Percentiles rank a stretch among this genome's conserved stretches.
Conservation (phyloP, 1,140 invertebrate species). For the Saccostrea cuccullata region DNA sequence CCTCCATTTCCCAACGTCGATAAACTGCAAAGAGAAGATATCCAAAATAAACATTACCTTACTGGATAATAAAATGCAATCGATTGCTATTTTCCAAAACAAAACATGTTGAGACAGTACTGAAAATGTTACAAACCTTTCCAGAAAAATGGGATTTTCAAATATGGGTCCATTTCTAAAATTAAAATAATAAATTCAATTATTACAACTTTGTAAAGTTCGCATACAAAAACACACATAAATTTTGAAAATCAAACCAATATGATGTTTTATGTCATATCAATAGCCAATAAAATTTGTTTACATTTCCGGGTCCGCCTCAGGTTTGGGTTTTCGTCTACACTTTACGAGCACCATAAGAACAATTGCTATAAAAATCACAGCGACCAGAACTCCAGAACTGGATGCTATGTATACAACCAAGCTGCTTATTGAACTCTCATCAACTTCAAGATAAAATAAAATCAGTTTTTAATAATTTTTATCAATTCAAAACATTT, state of each 20-base stretch:
- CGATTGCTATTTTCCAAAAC: neutral
- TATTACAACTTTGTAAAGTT: neutral
- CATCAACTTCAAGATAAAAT: neutral
- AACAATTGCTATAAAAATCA: neutral
- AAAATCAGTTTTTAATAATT: neutral
- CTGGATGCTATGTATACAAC: slow-evolving; percentile 12
- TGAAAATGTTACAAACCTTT: neutral
- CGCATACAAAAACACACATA: neutral
- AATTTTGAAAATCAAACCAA: no score
- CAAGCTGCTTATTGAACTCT: neutral
- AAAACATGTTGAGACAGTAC: neutral
- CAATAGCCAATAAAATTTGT: neutral
- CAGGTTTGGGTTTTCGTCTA: neutral
- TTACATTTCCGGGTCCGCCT: neutral
- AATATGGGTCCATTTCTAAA: neutral
- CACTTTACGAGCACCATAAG: neutral
- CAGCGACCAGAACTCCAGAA: neutral
- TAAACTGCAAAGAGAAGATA: slow-evolving; percentile 56
- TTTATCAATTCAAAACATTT: neutral
- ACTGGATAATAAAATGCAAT: neutral
- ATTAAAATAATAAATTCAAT: neutral
- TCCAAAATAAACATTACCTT: no score
- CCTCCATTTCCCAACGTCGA: slow-evolving; percentile 51
- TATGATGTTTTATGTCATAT: no score
- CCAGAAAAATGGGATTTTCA: neutral